Base-by-base conservation (phyloP, 92 coral and sea anemone genomes). In the Parazoanthus atlanticus region DNA sequence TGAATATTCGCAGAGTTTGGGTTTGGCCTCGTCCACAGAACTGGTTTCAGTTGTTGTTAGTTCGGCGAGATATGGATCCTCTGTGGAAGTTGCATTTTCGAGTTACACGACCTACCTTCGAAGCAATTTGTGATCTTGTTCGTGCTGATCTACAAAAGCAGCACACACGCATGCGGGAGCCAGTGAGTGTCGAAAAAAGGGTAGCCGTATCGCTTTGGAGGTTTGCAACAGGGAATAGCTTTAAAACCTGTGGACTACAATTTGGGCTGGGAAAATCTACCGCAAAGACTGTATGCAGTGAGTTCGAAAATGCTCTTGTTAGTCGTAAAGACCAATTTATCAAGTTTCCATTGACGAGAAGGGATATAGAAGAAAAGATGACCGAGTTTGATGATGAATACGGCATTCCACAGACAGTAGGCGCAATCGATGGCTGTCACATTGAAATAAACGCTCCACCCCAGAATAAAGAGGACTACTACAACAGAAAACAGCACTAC, bases 391-490 rank as follows among this genome's bases (percentile, higher is more conserved):
- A 74, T 70, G 91, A 91, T 17, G 61, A 64, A 25, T 77, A 69
- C 85, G 91, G 89, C 11, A 88, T 91, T 76, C 91, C 91, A 12
- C 91, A 88, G 76, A 85, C 83, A 6, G 91, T 88, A 9, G 91
- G 91, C 8, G 90, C 90, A 15, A 84, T 90, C 46, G 93, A 86
- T 61, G 93, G 93, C 0, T 80, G 84, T 30, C 90, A 90, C 85
- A 86, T 86, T 33, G 88, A 86, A 80, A 90, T 90, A 72, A 86
- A 90, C 5, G 90, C 89, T 3, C 91, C 89, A 8, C 76, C 86
- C n/a, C 73, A 84, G n/a, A 91, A 91, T 79, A 79, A 88, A 65
- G 91, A 88, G 73, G 93, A 91, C 70, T 91, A 88, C 34, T 91
- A 64, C 66, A 91, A 91, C 29, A 38, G 93, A 33, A 88, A 91